phyloP scores from a whole-genome alignment of 2,113 vertebrate species.

The Anhinga anhinga region DNA sequence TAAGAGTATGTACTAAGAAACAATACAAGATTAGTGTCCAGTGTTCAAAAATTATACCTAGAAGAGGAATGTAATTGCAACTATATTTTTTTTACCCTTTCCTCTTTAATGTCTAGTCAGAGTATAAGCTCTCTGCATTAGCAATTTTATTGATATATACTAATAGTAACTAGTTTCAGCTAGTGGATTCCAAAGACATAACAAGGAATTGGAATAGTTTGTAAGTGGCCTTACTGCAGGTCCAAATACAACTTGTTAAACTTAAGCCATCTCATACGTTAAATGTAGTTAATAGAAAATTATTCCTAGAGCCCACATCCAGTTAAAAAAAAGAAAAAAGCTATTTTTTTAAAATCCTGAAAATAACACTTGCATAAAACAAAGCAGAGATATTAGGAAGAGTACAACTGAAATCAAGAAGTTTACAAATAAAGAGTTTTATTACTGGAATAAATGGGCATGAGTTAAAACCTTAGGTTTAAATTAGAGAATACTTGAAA shows the following conservation, averaged over 20 bases:
- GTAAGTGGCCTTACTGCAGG: neutral
- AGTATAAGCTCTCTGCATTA: neutral
- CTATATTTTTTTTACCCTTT: neutral
- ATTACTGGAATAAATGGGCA: neutral
- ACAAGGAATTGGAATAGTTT: neutral
- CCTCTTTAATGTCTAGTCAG: neutral
- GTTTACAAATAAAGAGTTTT: neutral
- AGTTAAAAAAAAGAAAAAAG: neutral
- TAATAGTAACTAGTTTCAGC: neutral
- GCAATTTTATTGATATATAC: neutral
- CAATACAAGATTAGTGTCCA: neutral
- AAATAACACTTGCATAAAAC: neutral
- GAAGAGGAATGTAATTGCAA: neutral
- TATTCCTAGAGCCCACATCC: neutral
- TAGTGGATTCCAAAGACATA: neutral
- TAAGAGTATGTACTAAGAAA: neutral
- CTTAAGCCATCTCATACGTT: neutral
- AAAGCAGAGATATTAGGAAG: neutral
- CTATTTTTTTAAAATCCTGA: neutral
- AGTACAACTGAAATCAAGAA: neutral
- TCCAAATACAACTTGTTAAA: neutral
- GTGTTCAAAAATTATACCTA: neutral
- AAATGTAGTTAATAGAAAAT: neutral
- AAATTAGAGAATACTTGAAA: neutral
- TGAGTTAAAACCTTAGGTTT: neutral